Base-by-base conservation (phyloP, 2,113 vertebrate genomes). In the Cynoglossus semilaevis region DNA sequence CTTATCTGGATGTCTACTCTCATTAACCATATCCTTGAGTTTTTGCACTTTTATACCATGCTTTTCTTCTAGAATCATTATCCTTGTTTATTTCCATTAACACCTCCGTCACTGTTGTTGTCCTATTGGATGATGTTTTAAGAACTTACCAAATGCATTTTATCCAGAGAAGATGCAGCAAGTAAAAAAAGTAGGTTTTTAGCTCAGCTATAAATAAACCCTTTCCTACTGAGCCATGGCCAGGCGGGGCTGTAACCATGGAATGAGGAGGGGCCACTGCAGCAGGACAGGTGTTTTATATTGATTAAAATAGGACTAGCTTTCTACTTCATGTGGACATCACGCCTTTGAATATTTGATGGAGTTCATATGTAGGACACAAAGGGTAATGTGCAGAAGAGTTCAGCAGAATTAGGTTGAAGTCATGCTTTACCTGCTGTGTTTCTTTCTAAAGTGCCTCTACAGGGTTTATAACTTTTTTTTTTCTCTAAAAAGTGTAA, bases 131-230 rank as follows among this genome's bases (percentile, higher is more conserved):
- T 29, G 3, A 4, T 29, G n/a, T 29, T 29, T 29, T 29, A 29
- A 6, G 22, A 29, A 79, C 65, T 8, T 56, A 57, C 66, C 22
- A 51, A 49, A 66, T 58, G 22, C 18, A 67, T 58, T 54, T 60
- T 35, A 67, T 56, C 58, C 60, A 42, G 51, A 61, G 58, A 81
- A 86, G 84, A 80, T 86, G 83, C 80, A 79, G 77, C 79, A 86
- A 77, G 70, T n/a, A 77, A 65, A 71, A 58, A 83, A 91, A 92
- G 83, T 91, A 89, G 91, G 90, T 92, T 92, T 91, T 81, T 81
- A 92, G 91, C 85, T 85, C 91, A 91, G 83, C 89, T 91, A 91
- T 87, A 92, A 92, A 89, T 91, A 91, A 88, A 83, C 73, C 51
- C 48, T 37, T 79, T 79, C 84, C 66, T 66, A 70, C 80, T 83